A percentile compares a stretch with the other conserved stretches of the same genome.
These are phyloP conservation scores for Ptychodera flava DNA, from an alignment of 35 echinoderm and acorn worm genomes.

Conservation along the genomic window DNA sequence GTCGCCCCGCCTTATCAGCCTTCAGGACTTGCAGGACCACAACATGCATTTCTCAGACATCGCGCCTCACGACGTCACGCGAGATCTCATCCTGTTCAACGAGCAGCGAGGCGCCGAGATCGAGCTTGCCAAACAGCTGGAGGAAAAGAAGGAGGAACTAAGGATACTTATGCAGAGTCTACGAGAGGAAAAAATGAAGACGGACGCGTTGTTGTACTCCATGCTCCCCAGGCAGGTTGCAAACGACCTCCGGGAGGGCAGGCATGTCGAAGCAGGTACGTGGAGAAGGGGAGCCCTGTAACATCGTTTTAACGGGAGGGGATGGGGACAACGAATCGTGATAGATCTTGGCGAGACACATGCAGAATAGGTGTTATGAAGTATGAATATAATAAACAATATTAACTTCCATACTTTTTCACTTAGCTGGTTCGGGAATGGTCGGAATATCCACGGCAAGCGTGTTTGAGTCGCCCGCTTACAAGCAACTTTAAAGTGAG, in stretches of 20 bases:
- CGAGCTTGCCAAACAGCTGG: slow-evolving; percentile 65
- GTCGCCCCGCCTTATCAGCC: slow-evolving; percentile 50
- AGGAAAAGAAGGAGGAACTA: slow-evolving; percentile 86
- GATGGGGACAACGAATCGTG: not conserved
- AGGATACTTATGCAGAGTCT: slow-evolving; percentile 58
- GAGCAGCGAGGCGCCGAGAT: slow-evolving; percentile 78
- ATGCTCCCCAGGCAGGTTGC: slow-evolving; percentile 76
- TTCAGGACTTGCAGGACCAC: slow-evolving; percentile 33
- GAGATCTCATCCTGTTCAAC: slow-evolving; percentile 87
- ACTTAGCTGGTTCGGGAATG: too few species aligned
- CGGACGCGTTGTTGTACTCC: slow-evolving; percentile 72
- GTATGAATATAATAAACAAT: not conserved
- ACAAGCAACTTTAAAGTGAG: too few species aligned
- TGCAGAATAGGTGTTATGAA: not conserved
- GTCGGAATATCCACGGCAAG: too few species aligned
- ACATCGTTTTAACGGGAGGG: too few species aligned
- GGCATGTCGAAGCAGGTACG: slow-evolving; percentile 66
- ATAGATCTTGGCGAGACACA: not conserved
- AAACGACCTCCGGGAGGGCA: slow-evolving; percentile 70
- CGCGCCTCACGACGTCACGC: slow-evolving; percentile 74
- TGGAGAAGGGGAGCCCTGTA: too few species aligned
- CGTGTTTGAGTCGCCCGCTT: too few species aligned
- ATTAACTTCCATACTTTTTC: not conserved
- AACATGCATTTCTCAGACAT: slow-evolving; percentile 84
- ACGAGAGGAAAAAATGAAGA: slow-evolving; percentile 67